Base-by-base conservation (phyloP, 2,797 vertebrate species). In the Microchirus variegatus region DNA sequence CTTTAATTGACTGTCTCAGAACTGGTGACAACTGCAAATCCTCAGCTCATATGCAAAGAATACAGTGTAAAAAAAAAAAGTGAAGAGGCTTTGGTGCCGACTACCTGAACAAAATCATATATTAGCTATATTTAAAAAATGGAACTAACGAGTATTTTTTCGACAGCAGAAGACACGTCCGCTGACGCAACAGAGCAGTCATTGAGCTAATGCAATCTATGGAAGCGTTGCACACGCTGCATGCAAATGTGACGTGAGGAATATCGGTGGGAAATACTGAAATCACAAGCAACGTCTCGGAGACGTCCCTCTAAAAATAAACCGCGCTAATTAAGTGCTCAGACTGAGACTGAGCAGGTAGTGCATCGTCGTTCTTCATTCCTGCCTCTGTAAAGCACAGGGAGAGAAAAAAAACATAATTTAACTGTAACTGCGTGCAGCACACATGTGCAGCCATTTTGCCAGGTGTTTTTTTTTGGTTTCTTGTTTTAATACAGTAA, bases 1-100 rank as follows among this genome's bases (percentile, higher is more conserved):
- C 82, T 86, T 84, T 88, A 83, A 88, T 78, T 78, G 80, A 85
- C 66, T 71, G 81, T 63, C 77, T 87, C 68, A 10, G 63, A 76
- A 59, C 54, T 8, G 31, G 70, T 38, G 69, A 67, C 62, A 54
- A 61, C 70, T 66, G 80, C 41, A 83, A 84, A 81, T 62, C 69
- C 73, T 22, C 0, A 46, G 63, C 54, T 58, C 52, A 77, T 69
- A 14, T 19, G 19, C 15, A 36, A 68, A 52, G 53, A 55, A 76
- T n/a, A 51, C 38, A 44, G 60, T 0, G 14, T 7, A 19, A 50
- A 63, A 17, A 26, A 26, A 52, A 65, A 16, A 26, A 48, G 1
- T 12, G 15, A 26, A 31, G 19, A 46, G 7, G 47, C 61, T 76
- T 63, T 47, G 16, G 37, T 36, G 40, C 19, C 2, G 52, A 72